Evolutionary conservation across 2,888 invertebrate species (phyloP).

Genomic region (Hoplodrina ambigua): DNA sequence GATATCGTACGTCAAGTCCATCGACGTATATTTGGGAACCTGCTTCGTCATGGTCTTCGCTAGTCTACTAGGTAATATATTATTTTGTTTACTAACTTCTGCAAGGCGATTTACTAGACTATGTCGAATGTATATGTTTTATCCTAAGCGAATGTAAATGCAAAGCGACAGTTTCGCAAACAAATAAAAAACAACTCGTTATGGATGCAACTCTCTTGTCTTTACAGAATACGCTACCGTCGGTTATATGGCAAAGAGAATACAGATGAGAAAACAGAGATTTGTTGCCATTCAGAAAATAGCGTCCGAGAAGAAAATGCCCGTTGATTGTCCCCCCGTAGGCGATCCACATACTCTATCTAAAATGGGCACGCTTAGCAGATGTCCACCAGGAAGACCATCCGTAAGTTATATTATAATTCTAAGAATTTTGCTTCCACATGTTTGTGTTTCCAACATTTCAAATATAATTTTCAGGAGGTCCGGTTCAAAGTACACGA

Average conservation of each 20-base stretch:
- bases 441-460: constrained; percentile 11
- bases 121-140: constrained; percentile 28
- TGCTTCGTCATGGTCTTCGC: constrained; percentile 99
- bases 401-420: constrained; percentile 78
- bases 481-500: constrained; percentile 98
- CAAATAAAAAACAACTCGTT: constrained; percentile 35
- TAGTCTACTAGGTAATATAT: constrained; percentile 95
- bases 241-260: constrained; percentile 99
- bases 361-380: constrained; percentile 94
- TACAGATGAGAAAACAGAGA: constrained; percentile 98
- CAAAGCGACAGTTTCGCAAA: constrained; percentile 19
- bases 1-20: constrained; percentile 99
- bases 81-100: constrained; percentile 52
- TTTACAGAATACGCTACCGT: constrained; percentile 98
- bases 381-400: constrained; percentile 88
- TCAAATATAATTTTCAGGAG: constrained; percentile 92
- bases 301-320: constrained; percentile 96
- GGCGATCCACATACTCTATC: constrained; percentile 93
- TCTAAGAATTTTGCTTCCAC: background rate
- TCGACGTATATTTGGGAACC: constrained; percentile 99
- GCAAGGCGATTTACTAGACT: constrained; percentile 49
- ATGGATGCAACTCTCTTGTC: constrained; percentile 67
- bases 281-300: constrained; percentile 97
- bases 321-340: constrained; percentile 94
- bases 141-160: constrained; percentile 48